phyloP scores from a whole-genome alignment of 1,140 invertebrate genomes.

The Dreissena polymorpha region DNA sequence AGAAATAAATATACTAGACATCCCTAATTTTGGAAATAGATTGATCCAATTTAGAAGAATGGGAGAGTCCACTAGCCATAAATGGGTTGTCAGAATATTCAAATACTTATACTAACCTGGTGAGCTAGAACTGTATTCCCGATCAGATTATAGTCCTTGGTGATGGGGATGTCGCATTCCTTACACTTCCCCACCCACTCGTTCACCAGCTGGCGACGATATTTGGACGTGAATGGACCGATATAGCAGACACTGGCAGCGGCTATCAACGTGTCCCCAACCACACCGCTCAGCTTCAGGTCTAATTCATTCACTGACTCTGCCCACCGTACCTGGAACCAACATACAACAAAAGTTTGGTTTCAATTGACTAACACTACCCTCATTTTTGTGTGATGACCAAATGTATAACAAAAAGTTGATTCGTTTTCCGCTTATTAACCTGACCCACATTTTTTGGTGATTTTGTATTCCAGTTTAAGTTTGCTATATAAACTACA shows the following conservation, averaged over 20 bases:
- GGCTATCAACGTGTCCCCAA: slow-evolving; percentile 76
- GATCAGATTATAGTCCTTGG: slow-evolving; percentile 83
- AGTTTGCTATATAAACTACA: no score
- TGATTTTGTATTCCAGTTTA: no score
- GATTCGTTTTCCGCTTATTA: background rate
- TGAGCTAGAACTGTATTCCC: slow-evolving; percentile 87
- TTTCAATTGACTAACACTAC: background rate
- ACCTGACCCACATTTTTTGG: background rate
- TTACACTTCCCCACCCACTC: slow-evolving; percentile 71
- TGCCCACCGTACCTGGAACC: slow-evolving; percentile 86
- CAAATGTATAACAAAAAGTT: background rate
- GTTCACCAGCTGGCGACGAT: slow-evolving; percentile 69
- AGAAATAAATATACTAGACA: no score
- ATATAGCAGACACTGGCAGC: slow-evolving; percentile 77
- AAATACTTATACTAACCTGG: slow-evolving; percentile 62
- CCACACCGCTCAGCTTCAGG: slow-evolving; percentile 73
- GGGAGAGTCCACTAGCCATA: no score
- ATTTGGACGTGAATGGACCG: slow-evolving; percentile 76
- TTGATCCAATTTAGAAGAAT: no score
- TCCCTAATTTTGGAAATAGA: no score
- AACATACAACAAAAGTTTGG: background rate
- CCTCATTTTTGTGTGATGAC: background rate
- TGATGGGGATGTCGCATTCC: slow-evolving; percentile 73
- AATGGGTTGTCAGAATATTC: no score
- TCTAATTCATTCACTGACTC: slow-evolving; percentile 84